A percentile compares a stretch with the other conserved stretches of the same genome.
Conservation (phyloP, 2,888 invertebrate genomes). For the Drosophila koepferae region DNA sequence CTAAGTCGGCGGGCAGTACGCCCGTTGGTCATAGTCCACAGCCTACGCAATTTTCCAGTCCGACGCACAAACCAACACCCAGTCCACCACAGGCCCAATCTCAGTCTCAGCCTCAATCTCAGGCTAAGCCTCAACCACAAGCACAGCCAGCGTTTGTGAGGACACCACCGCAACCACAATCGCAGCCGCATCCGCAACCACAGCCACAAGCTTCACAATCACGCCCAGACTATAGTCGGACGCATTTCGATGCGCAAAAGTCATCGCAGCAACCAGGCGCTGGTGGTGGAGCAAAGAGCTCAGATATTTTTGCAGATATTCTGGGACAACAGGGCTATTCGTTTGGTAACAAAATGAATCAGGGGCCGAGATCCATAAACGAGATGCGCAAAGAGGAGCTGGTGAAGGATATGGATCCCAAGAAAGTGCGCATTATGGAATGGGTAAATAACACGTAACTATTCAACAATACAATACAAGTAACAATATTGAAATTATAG, state of each 20-base stretch:
- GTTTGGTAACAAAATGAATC: conserved; percentile 90
- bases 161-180: conserved; percentile 31
- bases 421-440: conserved; percentile 92
- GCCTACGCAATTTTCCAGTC: conserved; percentile 84
- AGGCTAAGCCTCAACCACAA: conserved; percentile 69
- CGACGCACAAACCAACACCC: conserved; percentile 84
- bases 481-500: conserved; percentile 85
- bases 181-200: conserved; percentile 37
- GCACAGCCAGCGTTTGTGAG: conserved; percentile 33
- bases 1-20: conserved; percentile 81
- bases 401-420: conserved; percentile 95
- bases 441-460: conserved; percentile 88
- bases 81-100: conserved; percentile 38
- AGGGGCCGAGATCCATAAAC: conserved; percentile 94
- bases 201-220: conserved; percentile 42
- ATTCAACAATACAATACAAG: neutral
- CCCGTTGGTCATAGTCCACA: conserved; percentile 83
- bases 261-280: conserved; percentile 51
- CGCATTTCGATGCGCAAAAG: conserved; percentile 88
- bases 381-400: conserved; percentile 96
- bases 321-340: conserved; percentile 95
- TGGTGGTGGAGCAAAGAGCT: conserved; percentile 66
- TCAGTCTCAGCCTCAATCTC: conserved; percentile 81
- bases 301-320: conserved; percentile 95
- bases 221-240: conserved; percentile 88